phyloP scores from a whole-genome alignment of 2,888 invertebrate genomes.

The Diloba caeruleocephala region DNA sequence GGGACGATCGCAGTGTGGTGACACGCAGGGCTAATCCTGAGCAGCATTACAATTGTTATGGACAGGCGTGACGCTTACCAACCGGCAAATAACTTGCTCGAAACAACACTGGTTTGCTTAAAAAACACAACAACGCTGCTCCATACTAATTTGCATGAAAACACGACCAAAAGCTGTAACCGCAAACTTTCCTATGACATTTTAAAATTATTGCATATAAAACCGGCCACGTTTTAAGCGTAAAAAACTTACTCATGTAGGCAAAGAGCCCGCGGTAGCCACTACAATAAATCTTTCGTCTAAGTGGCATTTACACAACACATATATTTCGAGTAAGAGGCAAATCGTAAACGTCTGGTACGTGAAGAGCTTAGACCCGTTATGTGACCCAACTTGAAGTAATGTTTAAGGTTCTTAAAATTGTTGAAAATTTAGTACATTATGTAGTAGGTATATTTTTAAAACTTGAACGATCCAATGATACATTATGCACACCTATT shows the following conservation, averaged over 20 bases:
- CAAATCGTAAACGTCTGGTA: slow-evolving; percentile 83
- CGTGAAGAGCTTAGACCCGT: slow-evolving; percentile 59
- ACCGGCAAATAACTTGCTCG: too few relatives aligned
- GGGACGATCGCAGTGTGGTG: too few relatives aligned
- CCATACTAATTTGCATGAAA: slow-evolving; percentile 1
- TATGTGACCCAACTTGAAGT: slow-evolving; percentile 63
- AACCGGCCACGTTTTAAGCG: slow-evolving; percentile 47
- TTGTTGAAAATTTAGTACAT: slow-evolving; percentile 22
- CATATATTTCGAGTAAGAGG: slow-evolving; percentile 75
- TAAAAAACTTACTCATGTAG: slow-evolving; percentile 55
- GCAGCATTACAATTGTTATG: too few relatives aligned
- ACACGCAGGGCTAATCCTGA: too few relatives aligned
- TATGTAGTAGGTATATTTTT: too few relatives aligned
- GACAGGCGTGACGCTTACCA: too few relatives aligned
- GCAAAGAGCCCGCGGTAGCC: slow-evolving; percentile 63
- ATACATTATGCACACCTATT: too few relatives aligned
- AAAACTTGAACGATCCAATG: too few relatives aligned
- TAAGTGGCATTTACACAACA: slow-evolving; percentile 87
- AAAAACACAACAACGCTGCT: background rate
- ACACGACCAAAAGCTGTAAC: slow-evolving; percentile 8
- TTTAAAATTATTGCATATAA: slow-evolving; percentile 55
- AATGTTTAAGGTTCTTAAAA: slow-evolving; percentile 33
- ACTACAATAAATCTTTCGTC: slow-evolving; percentile 79
- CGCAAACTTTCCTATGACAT: slow-evolving; percentile 9
- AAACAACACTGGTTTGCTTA: too few relatives aligned